These are phyloP conservation scores for Drosophila eugracilis DNA, from an alignment of 1,140 invertebrate species.

Conservation along the genomic window DNA sequence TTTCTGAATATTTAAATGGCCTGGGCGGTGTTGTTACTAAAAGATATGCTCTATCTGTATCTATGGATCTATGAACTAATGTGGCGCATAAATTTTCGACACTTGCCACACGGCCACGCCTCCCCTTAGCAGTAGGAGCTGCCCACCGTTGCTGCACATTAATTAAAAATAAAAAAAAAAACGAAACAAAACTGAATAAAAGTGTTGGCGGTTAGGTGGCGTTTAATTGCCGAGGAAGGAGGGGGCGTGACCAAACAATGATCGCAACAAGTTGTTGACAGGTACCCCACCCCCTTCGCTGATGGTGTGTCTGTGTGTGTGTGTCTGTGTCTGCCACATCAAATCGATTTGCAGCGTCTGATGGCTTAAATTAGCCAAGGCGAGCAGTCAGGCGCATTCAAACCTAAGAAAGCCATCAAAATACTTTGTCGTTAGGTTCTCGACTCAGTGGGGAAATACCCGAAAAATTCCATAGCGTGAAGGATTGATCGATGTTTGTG, in stretches of 20 bases:
- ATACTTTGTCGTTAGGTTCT: slow-evolving; percentile 27
- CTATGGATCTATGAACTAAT: slow-evolving; percentile 64
- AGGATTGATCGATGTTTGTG: slow-evolving; percentile 21
- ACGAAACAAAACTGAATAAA: slow-evolving; percentile 26
- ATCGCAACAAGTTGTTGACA: slow-evolving; percentile 74
- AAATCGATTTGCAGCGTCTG: slow-evolving; percentile 62
- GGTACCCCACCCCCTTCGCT: slow-evolving; percentile 23
- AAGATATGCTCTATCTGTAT: slow-evolving; percentile 60
- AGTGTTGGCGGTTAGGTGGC: slow-evolving; percentile 41
- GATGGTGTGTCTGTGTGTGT: too few species aligned
- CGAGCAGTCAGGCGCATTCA: slow-evolving; percentile 23
- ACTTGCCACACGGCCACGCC: slow-evolving; percentile 54
- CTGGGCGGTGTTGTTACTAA: slow-evolving; percentile 21
- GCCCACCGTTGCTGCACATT: slow-evolving; percentile 65
- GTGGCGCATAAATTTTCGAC: slow-evolving; percentile 71
- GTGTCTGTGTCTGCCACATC: slow-evolving; percentile 44
- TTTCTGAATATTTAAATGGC: slow-evolving; percentile 50
- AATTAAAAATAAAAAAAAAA: too few species aligned
- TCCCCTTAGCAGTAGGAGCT: slow-evolving; percentile 18
- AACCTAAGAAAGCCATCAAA: slow-evolving; percentile 46
- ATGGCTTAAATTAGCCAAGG: slow-evolving; percentile 49
- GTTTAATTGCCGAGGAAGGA: slow-evolving; percentile 54
- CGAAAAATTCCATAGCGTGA: slow-evolving; percentile 15
- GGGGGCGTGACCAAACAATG: slow-evolving; percentile 59
- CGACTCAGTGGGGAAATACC: slow-evolving; percentile 19